A percentile compares a stretch with the other conserved stretches of the same genome.
phyloP scores from a whole-genome alignment of 2,113 vertebrate species.

The Poecilia latipinna region DNA sequence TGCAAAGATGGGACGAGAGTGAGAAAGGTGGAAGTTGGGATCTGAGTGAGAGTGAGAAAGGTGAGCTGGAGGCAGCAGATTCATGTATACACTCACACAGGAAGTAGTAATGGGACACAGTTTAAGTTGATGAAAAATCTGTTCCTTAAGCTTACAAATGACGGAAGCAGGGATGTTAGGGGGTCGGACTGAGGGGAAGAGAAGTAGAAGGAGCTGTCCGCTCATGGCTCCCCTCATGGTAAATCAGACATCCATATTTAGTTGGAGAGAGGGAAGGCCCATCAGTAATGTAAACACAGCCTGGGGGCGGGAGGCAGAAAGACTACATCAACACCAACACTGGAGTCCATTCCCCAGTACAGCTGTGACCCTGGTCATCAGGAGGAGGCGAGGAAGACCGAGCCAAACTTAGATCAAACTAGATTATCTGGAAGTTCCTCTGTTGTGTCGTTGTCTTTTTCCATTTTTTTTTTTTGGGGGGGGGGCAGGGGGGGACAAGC shows the following conservation, averaged over 20 bases:
- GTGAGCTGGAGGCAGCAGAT: slow-evolving; percentile 13
- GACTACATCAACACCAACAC: slow-evolving; percentile 57
- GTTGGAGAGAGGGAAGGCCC: slow-evolving; percentile 77
- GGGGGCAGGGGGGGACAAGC: background rate
- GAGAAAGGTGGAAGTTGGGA: no score
- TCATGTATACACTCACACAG: slow-evolving; percentile 57
- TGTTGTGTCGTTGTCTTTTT: no score
- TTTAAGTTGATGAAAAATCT: slow-evolving; percentile 56
- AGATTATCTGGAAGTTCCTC: background rate
- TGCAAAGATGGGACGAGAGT: slow-evolving; percentile 21
- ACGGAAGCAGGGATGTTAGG: slow-evolving; percentile 24
- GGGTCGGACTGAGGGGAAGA: slow-evolving; percentile 36
- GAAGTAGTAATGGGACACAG: slow-evolving; percentile 66
- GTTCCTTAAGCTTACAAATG: slow-evolving; percentile 34
- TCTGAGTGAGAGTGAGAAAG: slow-evolving; percentile 21
- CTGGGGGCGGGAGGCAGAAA: slow-evolving; percentile 58
- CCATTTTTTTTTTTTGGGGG: background rate
- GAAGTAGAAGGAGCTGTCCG: slow-evolving; percentile 58
- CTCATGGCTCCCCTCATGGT: slow-evolving; percentile 64
- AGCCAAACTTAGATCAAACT: no score
- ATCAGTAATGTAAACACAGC: slow-evolving; percentile 81
- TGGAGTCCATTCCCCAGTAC: slow-evolving; percentile 36
- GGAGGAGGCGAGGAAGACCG: slow-evolving; percentile 4
- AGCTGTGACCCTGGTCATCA: slow-evolving; percentile 22
- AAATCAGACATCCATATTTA: slow-evolving; percentile 83